Evolutionary conservation across 1,140 invertebrate species (phyloP).

Genomic region (Schlechtendalia chinensis): DNA sequence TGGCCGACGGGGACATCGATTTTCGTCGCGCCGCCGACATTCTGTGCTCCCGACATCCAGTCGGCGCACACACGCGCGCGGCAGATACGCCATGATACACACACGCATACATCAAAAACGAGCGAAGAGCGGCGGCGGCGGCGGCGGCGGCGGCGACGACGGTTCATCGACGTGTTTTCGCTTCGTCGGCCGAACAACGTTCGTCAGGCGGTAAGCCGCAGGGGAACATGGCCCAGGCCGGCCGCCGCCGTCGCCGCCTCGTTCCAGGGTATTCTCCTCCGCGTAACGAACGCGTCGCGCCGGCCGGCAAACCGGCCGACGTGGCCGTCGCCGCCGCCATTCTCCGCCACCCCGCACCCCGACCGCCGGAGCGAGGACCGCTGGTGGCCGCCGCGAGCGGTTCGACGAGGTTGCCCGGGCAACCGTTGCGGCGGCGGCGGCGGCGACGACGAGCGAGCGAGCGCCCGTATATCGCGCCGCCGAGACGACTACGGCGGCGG

Average conservation of each 20-base stretch:
- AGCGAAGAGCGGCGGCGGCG: neutral
- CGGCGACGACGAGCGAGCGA: neutral
- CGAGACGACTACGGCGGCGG: slow-evolving; percentile 5
- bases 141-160: neutral
- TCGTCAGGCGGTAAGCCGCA: slow-evolving; percentile 2
- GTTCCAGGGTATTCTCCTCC: slow-evolving; percentile 14
- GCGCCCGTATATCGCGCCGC: too few relatives aligned
- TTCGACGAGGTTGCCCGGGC: neutral
- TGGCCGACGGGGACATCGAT: neutral
- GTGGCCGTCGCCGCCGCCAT: neutral
- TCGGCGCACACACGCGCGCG: neutral
- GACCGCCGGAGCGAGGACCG: too few relatives aligned
- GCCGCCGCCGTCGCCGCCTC: neutral
- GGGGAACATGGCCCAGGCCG: too few relatives aligned
- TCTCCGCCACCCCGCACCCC: neutral
- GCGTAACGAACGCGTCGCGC: too few relatives aligned
- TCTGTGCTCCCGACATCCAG: neutral
- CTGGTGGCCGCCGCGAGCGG: neutral
- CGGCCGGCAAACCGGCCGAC: neutral
- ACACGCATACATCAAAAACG: neutral
- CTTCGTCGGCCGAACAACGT: slow-evolving; percentile 16
- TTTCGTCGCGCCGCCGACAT: neutral
- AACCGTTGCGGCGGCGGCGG: neutral
- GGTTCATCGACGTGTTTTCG: too few relatives aligned
- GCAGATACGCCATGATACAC: too few relatives aligned